These are phyloP conservation scores for Drosophila watanabei DNA, from an alignment of 1,140 invertebrate species.

Conservation along the genomic window DNA sequence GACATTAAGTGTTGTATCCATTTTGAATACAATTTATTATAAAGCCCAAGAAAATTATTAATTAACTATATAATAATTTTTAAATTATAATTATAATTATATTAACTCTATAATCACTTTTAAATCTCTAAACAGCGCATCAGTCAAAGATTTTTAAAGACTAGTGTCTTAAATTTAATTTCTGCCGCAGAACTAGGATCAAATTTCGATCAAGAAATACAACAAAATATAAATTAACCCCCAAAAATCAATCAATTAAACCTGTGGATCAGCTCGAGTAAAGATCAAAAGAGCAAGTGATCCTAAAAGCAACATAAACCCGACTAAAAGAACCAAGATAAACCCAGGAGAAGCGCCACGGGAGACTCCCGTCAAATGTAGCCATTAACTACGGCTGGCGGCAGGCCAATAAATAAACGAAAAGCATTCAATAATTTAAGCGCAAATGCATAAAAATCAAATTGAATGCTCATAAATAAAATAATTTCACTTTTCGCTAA, in stretches of 20 bases:
- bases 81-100: too few species aligned
- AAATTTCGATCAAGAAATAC: background rate
- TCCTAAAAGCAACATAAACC: background rate
- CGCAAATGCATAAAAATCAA: constrained; percentile 55
- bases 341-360: background rate
- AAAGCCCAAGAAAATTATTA: too few species aligned
- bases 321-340: background rate
- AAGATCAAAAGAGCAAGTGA: background rate
- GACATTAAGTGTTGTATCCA: too few species aligned
- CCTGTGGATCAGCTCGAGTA: background rate
- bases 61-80: too few species aligned
- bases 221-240: background rate
- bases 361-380: background rate
- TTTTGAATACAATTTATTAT: too few species aligned
- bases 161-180: background rate
- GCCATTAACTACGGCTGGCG: constrained; percentile 22
- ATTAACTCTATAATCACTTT: too few species aligned
- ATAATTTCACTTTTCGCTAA: constrained; percentile 53
- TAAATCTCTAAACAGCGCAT: background rate
- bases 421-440: constrained; percentile 47
- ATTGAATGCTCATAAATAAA: constrained; percentile 56
- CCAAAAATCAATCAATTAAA: background rate
- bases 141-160: background rate
- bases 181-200: background rate
- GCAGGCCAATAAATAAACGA: constrained; percentile 36